A percentile compares a stretch with the other conserved stretches of the same genome.
These are phyloP conservation scores for Heliocidaris tuberculata DNA, from an alignment of 35 echinoderm and acorn worm genomes.

Conservation along the genomic window DNA sequence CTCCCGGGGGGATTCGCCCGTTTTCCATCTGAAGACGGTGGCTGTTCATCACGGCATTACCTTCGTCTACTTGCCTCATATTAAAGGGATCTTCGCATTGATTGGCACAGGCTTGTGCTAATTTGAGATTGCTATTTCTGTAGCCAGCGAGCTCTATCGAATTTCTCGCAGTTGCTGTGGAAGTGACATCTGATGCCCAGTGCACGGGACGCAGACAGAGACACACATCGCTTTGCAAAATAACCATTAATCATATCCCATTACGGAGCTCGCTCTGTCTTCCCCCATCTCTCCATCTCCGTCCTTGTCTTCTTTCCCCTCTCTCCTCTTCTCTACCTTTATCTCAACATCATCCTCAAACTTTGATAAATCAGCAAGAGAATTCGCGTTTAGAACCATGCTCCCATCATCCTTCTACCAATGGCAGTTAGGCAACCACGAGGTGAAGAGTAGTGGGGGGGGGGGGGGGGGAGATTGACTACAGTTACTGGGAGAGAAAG, in stretches of 20 bases:
- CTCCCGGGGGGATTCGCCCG: conserved; percentile 43
- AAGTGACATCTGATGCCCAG: conserved; percentile 44
- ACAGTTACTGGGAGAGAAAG: not conserved
- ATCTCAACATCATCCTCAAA: not conserved
- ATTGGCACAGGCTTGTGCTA: conserved; percentile 53
- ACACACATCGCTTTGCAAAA: conserved; percentile 50
- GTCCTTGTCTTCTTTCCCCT: not conserved
- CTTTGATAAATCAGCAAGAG: conserved; percentile 25
- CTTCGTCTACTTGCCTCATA: conserved; percentile 51
- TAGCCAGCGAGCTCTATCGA: conserved; percentile 53
- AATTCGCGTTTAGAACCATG: not conserved
- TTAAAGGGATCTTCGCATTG: conserved; percentile 52
- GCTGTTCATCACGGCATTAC: conserved; percentile 49
- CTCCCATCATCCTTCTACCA: not conserved
- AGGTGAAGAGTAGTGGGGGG: not conserved
- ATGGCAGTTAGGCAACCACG: not conserved
- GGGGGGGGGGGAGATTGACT: not conserved
- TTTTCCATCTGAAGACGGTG: conserved; percentile 46
- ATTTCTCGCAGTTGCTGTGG: conserved; percentile 45
- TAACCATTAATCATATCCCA: conserved; percentile 56
- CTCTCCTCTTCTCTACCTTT: not conserved
- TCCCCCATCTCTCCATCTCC: not conserved
- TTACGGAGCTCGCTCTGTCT: conserved; percentile 20
- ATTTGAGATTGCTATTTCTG: conserved; percentile 54
- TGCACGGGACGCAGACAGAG: conserved; percentile 26